A percentile compares a stretch with the other conserved stretches of the same genome.
phyloP scores from a whole-genome alignment of 2,113 vertebrate genomes.

The Anas platyrhynchos region DNA sequence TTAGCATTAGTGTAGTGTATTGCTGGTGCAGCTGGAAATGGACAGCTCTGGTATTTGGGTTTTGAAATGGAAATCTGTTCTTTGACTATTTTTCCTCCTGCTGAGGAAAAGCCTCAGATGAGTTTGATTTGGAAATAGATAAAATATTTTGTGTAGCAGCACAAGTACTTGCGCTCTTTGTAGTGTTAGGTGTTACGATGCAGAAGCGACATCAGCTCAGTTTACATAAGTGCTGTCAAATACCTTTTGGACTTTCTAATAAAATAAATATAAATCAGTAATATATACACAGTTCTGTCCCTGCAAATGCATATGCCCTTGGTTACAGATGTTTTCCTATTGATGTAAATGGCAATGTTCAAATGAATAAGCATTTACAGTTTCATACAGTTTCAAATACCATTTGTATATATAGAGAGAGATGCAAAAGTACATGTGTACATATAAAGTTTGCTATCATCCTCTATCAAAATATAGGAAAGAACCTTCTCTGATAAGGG shows the following conservation, averaged over 20 bases:
- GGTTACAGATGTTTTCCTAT: background rate
- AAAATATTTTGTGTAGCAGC: background rate
- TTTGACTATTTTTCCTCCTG: background rate
- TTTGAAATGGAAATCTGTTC: background rate
- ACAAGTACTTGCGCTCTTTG: background rate
- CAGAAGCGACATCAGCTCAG: background rate
- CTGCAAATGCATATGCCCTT: background rate
- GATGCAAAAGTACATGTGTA: background rate
- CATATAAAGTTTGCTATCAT: background rate
- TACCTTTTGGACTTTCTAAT: background rate
- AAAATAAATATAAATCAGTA: background rate
- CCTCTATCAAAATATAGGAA: background rate
- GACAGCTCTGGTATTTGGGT: background rate
- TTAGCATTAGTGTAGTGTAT: background rate
- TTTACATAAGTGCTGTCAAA: background rate
- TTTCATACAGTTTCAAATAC: background rate
- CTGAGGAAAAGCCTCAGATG: background rate
- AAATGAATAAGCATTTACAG: background rate
- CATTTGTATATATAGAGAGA: background rate
- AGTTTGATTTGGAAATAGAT: background rate
- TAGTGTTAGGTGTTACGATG: background rate
- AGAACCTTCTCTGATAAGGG: background rate
- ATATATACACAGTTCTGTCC: background rate
- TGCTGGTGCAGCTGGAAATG: background rate
- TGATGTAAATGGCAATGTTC: background rate